phyloP scores from a whole-genome alignment of 1,140 invertebrate genomes.

The Orchesella cincta region DNA sequence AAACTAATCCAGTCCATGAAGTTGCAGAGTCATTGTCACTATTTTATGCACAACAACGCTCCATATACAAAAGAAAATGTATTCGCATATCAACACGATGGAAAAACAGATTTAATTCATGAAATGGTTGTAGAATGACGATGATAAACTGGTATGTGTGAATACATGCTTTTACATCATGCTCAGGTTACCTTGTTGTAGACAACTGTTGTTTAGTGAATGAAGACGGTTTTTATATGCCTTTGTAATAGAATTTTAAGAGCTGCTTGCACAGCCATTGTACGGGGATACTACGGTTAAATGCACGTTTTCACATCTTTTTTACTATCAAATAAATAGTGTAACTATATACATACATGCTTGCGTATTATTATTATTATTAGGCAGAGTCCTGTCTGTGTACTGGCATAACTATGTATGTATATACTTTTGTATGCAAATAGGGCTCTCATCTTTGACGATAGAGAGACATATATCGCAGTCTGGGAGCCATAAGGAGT shows the following conservation, averaged over 20 bases:
- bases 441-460: neutral
- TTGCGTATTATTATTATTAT: no score
- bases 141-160: neutral
- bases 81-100: neutral
- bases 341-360: no score
- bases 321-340: no score
- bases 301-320: neutral
- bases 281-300: neutral
- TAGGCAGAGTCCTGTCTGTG: no score
- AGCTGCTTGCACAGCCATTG: neutral
- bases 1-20: neutral
- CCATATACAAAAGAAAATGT: neutral
- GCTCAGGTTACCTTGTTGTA: neutral
- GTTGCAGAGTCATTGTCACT: neutral
- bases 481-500: neutral
- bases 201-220: neutral
- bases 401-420: no score
- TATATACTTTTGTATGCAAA: neutral
- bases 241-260: neutral
- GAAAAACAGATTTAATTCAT: neutral
- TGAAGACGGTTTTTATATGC: neutral
- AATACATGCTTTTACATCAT: neutral
- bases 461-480: no score
- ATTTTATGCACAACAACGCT: conserved; percentile 5
- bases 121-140: neutral